Base-by-base conservation (phyloP, 2,888 invertebrate species). In the Ormyrus thymus region DNA sequence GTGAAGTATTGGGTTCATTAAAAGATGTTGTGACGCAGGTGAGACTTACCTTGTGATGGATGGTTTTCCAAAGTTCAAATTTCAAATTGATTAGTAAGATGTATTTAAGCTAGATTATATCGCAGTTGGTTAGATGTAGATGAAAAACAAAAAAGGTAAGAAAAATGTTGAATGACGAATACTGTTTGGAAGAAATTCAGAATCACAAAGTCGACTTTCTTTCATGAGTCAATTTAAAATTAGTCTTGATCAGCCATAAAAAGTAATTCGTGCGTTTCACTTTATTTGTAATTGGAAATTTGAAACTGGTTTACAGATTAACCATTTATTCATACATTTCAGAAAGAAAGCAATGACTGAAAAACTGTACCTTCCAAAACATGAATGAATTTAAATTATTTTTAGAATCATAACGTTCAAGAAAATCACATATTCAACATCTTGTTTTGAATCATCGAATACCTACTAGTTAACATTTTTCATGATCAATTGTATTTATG, bases 261-360 rank as follows among this genome's bases (percentile, higher is more conserved):
- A 58, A 59, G 29, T 29, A 66, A 29, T 50, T 11, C 50, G 8
- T 50, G 10, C 64, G 43, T 76, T 70, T 76, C 55, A 53, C 50
- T 69, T 58, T 56, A 69, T 55, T 48, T 53, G 13, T 56, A 61
- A n/a, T 62, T 50, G 10, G 43, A 51, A 55, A 76, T 68, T 59
- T 46, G 9, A 65, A 76, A 76, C 64, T 46, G 64, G 64, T 70
- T 76, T 70, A 62, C 48, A 69, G 62, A 76, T 58, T 58, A 66
- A 48, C 29, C 62, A 65, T 73, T 72, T 59, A n/a, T 29, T 13
- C n/a, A 48, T 13, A 46, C 10, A 6, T 13, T 64, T 46, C 7
- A 46, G 46, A 61, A 55, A 48, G 15, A 68, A 64, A 64, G 45
- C 46, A 64, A 15, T 29, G 13, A 46, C n/a, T 56, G 48, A 64